These are phyloP conservation scores for Fragum sueziense DNA, from an alignment of 2,888 invertebrate genomes.

Conservation along the genomic window DNA sequence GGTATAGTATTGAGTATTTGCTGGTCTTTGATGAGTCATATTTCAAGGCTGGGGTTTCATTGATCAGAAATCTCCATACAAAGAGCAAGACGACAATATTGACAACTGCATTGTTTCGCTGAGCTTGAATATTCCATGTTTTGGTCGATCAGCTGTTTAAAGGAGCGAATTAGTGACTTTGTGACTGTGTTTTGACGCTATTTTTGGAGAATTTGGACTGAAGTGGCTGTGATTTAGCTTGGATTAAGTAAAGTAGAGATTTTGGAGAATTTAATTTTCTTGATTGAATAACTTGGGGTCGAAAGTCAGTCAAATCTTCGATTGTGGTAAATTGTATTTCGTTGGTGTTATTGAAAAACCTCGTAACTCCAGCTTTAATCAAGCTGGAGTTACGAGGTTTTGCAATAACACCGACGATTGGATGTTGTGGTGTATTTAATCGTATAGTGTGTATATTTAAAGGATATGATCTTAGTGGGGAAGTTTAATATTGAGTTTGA, in stretches of 20 bases:
- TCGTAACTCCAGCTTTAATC: too few relatives aligned
- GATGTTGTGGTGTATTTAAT: too few relatives aligned
- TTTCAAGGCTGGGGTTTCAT: conserved; percentile 1
- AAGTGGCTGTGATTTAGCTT: too few relatives aligned
- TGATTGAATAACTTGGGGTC: not conserved
- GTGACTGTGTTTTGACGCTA: not conserved
- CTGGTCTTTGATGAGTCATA: conserved; percentile 12
- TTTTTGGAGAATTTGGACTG: too few relatives aligned
- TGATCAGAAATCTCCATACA: conserved; percentile 9
- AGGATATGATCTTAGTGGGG: too few relatives aligned
- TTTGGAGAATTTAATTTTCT: not conserved
- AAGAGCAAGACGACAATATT: not conserved
- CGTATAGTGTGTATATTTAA: too few relatives aligned
- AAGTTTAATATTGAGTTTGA: too few relatives aligned
- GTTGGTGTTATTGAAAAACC: too few relatives aligned
- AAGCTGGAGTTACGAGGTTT: too few relatives aligned
- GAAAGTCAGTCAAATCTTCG: not conserved
- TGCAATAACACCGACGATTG: too few relatives aligned
- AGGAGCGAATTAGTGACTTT: too few relatives aligned
- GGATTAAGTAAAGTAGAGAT: not conserved
- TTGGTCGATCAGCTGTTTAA: conserved; percentile 18
- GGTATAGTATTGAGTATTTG: not conserved
- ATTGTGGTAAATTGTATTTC: too few relatives aligned
- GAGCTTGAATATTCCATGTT: conserved; percentile 1
- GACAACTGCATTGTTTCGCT: not conserved